Conservation (phyloP, 2,888 invertebrate genomes). For the Drosophila borealis region DNA sequence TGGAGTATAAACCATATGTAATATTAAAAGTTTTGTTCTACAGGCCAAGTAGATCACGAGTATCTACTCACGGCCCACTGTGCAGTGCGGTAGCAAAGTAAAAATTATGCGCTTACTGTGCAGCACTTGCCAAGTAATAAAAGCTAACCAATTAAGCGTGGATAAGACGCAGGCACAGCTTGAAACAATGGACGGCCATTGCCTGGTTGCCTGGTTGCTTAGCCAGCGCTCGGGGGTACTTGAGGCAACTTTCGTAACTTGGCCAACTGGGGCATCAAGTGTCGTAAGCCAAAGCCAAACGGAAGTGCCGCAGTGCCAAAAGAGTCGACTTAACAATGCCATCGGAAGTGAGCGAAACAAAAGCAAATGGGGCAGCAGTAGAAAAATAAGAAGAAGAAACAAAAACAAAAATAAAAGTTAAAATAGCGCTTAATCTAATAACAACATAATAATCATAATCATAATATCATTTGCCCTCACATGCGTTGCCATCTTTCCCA, state of each 20-base stretch:
- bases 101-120: conserved; percentile 63
- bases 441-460: conserved; percentile 83
- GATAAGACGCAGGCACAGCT: conserved; percentile 61
- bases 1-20: too few relatives aligned
- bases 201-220: conserved; percentile 27
- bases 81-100: conserved; percentile 30
- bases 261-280: conserved; percentile 69
- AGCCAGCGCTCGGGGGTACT: conserved; percentile 11
- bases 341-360: conserved; percentile 41
- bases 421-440: conserved; percentile 83
- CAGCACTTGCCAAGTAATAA: conserved; percentile 77
- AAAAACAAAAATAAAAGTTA: conserved; percentile 58
- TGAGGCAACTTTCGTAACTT: conserved; percentile 46
- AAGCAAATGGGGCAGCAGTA: conserved; percentile 27
- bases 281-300: conserved; percentile 76
- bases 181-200: conserved; percentile 53
- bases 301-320: conserved; percentile 67
- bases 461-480: conserved; percentile 78
- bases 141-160: conserved; percentile 81
- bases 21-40: background rate
- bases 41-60: background rate
- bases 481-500: conserved; percentile 33
- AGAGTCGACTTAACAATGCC: conserved; percentile 51
- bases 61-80: conserved; percentile 12
- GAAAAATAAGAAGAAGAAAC: conserved; percentile 16